Percentiles rank a stretch among this genome's conserved stretches.
These are phyloP conservation scores for Drosophila kuntzei DNA, from an alignment of 2,888 invertebrate species.

Conservation along the genomic window DNA sequence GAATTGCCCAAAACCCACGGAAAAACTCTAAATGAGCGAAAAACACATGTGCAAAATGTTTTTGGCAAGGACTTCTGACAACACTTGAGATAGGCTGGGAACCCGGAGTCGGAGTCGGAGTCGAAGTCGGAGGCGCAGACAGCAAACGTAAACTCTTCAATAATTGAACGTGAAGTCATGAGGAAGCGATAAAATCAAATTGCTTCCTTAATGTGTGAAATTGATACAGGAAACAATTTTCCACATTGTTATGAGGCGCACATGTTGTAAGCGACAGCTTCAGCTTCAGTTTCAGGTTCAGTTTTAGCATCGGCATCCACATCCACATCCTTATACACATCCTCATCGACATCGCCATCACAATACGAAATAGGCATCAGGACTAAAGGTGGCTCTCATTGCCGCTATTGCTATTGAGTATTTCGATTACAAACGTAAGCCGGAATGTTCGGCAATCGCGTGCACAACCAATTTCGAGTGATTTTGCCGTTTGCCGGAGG, in stretches of 20 bases:
- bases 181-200: slow-evolving; percentile 85
- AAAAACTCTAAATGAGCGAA: slow-evolving; percentile 40
- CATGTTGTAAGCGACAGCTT: slow-evolving; percentile 55
- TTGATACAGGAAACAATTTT: slow-evolving; percentile 85
- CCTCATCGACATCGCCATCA: slow-evolving; percentile 28
- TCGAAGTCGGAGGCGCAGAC: slow-evolving; percentile 34
- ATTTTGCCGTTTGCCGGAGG: slow-evolving; percentile 46
- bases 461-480: slow-evolving; percentile 61
- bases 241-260: slow-evolving; percentile 83
- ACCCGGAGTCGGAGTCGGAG: slow-evolving; percentile 9
- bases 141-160: slow-evolving; percentile 83
- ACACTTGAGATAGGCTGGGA: slow-evolving; percentile 21
- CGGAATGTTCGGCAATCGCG: slow-evolving; percentile 52
- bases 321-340: slow-evolving; percentile 20
- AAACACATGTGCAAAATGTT: slow-evolving; percentile 68
- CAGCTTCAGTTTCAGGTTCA: slow-evolving; percentile 2
- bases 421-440: slow-evolving; percentile 69
- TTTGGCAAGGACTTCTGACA: slow-evolving; percentile 34
- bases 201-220: slow-evolving; percentile 85
- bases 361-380: slow-evolving; percentile 44
- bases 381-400: slow-evolving; percentile 35
- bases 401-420: slow-evolving; percentile 53
- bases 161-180: slow-evolving; percentile 83
- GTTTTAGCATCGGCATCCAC: slow-evolving; percentile 21
- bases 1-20: slow-evolving; percentile 62